Base-by-base conservation (phyloP, 2,888 invertebrate genomes). In the Leucophenga maculata region DNA sequence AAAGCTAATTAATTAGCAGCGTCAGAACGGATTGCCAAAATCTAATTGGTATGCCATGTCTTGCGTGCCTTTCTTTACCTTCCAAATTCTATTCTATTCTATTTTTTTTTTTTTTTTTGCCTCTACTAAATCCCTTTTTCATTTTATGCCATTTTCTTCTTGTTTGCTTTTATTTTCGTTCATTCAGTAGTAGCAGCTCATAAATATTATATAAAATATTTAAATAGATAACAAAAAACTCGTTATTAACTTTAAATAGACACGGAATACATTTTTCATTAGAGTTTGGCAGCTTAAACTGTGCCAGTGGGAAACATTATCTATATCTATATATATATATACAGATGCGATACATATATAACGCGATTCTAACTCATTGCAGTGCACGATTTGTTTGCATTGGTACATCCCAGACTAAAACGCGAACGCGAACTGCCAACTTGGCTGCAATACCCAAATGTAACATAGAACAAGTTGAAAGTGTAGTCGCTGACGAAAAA, bases 271-370 rank as follows among this genome's bases (percentile, higher is more conserved):
- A 39, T 39, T 39, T 39, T 39, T 39, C 39, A 39, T 39, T 39
- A 39, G 39, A 39, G 6, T 59, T 59, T n/a, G 31, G 76, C 65
- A 68, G 55, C 66, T 55, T 65, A 73, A 77, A 76, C 77, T 73
- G 77, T 72, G 69, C 83, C 80, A 75, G 69, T 75, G 80, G 82
- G 82, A 80, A 72, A 69, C 74, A 83, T 81, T 73, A 81, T 73
- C 81, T 70, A 69, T 72, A 75, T 26, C 11, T 57, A 20, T n/a
- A 57, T n/a, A 57, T 57, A 14, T 31, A 31, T 20, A 55, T 16
- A 57, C 26, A 18, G 39, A 54, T 11, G 6, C 32, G 32, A 57
- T 26, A 55, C 18, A 55, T 55, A 22, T 55, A 20, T 22, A 55
- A 14, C n/a, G 13, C 20, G 26, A 57, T 31, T 14, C 26, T 18